Conservation (phyloP, 2,888 invertebrate genomes). For the Heliconius aoede region DNA sequence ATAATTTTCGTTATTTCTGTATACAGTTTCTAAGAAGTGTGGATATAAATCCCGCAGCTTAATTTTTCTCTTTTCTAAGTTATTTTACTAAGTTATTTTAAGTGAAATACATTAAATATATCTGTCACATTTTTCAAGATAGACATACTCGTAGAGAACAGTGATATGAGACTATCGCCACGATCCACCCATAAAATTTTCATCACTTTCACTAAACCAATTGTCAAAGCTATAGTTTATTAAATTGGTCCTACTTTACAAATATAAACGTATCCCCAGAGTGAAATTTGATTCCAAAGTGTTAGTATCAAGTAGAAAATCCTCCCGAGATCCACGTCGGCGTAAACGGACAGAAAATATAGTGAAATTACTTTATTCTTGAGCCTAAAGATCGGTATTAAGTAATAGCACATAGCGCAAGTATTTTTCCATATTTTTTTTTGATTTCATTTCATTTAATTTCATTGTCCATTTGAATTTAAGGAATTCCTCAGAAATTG, state of each 20-base stretch:
- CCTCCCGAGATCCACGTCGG: background rate
- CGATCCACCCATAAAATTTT: background rate
- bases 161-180: background rate
- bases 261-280: background rate
- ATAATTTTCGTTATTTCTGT: no score
- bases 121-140: background rate
- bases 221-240: background rate
- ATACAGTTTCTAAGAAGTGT: no score
- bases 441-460: no score
- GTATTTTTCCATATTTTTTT: no score
- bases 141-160: background rate
- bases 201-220: background rate
- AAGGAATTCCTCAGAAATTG: no score
- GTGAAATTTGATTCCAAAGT: background rate
- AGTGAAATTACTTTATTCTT: background rate
- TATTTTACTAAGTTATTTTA: no score
- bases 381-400: no score
- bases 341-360: background rate
- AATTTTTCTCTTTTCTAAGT: no score
- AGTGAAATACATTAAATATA: background rate
- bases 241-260: background rate
- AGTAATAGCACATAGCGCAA: no score
- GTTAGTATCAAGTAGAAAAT: background rate
- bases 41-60: no score
- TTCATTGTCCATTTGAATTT: no score